Evolutionary conservation across 2,113 vertebrate species (phyloP), one percentile per base, ranked within the genome.

Genomic region (Pimephales promelas): DNA sequence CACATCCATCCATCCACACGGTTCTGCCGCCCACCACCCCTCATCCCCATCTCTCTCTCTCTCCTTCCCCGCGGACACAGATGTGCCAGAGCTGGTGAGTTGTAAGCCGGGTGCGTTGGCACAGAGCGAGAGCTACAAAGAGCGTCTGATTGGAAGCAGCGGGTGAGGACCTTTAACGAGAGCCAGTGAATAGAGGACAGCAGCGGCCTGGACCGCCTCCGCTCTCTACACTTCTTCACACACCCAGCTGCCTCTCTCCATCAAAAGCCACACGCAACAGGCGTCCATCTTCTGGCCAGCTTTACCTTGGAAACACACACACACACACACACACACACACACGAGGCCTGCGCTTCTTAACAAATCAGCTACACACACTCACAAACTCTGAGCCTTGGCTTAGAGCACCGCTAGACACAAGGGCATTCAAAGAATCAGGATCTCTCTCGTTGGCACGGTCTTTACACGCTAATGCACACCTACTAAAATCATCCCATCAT

Each of bases 131-230:
- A 28, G 88, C 85, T 87, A 94, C 93, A 94, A 94, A 93, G 91
- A 91, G 87, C 89, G 84, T 91, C 92, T 94, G 93, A 94, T 94
- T 94, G 90, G 92, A 92, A 93, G 91, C 94, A 94, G 93, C 92
- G 88, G 92, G 93, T 92, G 92, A 91, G 88, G 88, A 86, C 89
- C 88, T 88, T 87, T 90, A 88, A 91, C 86, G 86, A 91, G 91
- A 88, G 86, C 79, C 75, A 72, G 90, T 88, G 91, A 92, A 92
- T 92, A 92, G 84, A 45, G 81, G 81, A 72, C 84, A 82, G 81
- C 84, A 70, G 84, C 76, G 84, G 84, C 61, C 81, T 57, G 78
- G 71, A 74, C 86, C 59, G 76, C 86, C 86, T 83, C 76, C 61
- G 72, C 84, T 83, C 73, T 83, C 52, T 54, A 81, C 52, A 78